Evolutionary conservation across 2,797 vertebrate species (phyloP), one percentile per base, ranked within the genome.

Genomic region (Rhadinocentrus ornatus): DNA sequence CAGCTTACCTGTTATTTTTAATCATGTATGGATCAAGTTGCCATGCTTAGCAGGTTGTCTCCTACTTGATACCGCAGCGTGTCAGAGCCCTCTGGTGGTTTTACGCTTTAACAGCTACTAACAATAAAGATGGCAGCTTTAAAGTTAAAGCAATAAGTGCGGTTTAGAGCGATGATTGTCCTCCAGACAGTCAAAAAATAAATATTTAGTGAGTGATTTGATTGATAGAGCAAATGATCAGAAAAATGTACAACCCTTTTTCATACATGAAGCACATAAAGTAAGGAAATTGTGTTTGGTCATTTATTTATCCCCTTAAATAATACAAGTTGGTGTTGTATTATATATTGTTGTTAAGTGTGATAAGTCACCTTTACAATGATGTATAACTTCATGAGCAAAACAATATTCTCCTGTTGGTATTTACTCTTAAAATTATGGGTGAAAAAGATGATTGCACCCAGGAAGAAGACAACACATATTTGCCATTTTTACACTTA

Each of bases 71-170:
- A 34, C 4, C 35, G 61, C 27, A 59, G 71, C 27, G 34, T 59
- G 26, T 56, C 61, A 34, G 69, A 54, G 62, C 73, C 81, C 77
- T 34, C 81, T 86, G 55, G 70, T 84, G 80, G 77, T 50, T 18
- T 22, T 18, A 53, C 16, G 9, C 3, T 4, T 61, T 29, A 50
- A 29, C 26, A 66, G 20, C 41, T 29, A 15, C 37, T 7, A 41
- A 41, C 64, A 62, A 44, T 29, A 70, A 64, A 37, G 35, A 7
- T 53, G 27, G 29, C 16, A 46, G 13, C 48, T 5, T 60, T 16
- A 41, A 18, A 27, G 52, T 6, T 52, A 1, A 26, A 15, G 9
- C 5, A 15, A 4, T 15, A 27, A 27, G 12, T 27, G 12, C 13
- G 18, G 24, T 27, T 46, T 46, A 46, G 6, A 46, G 16, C 7